Conservation (phyloP, 2,797 vertebrate species). For the Poeciliopsis gracilis region DNA sequence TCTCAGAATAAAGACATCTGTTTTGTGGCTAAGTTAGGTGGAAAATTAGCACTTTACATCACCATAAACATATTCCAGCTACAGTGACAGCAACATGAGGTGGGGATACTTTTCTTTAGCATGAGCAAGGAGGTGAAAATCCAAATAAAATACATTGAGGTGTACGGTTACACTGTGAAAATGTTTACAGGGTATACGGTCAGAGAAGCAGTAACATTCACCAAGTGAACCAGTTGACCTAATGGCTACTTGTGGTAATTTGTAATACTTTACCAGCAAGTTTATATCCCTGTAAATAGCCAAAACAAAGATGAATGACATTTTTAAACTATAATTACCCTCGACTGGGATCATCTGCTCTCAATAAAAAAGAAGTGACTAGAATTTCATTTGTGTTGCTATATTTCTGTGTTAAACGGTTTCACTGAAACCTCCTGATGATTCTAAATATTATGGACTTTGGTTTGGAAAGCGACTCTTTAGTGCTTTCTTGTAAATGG, state of each 20-base stretch:
- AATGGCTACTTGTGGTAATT: neutral
- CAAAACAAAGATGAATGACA: slow-evolving; percentile 12
- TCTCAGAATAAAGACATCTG: neutral
- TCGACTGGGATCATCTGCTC: slow-evolving; percentile 4
- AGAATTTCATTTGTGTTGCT: slow-evolving; percentile 4
- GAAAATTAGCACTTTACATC: slow-evolving; percentile 1
- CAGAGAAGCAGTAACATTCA: neutral
- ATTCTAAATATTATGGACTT: slow-evolving; percentile 7
- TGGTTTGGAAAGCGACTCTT: slow-evolving; percentile 9
- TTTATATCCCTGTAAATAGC: neutral
- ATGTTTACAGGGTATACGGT: neutral
- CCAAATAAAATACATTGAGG: neutral
- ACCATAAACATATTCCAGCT: neutral
- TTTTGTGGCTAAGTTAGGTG: neutral
- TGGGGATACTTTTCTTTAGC: neutral
- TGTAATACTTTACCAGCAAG: neutral
- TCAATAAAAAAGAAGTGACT: slow-evolving; percentile 3
- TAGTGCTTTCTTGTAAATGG: slow-evolving; percentile 12
- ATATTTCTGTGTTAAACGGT: slow-evolving; percentile 12
- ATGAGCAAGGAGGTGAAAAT: no score
- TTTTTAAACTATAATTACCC: neutral
- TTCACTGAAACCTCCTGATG: slow-evolving; percentile 15
- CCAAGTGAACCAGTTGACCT: neutral
- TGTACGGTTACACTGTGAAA: neutral
- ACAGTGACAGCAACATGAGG: neutral